Percentiles rank a stretch among this genome's conserved stretches.
Evolutionary conservation across 2,797 vertebrate species (phyloP).

Genomic region (Rhyacichthys aspro): DNA sequence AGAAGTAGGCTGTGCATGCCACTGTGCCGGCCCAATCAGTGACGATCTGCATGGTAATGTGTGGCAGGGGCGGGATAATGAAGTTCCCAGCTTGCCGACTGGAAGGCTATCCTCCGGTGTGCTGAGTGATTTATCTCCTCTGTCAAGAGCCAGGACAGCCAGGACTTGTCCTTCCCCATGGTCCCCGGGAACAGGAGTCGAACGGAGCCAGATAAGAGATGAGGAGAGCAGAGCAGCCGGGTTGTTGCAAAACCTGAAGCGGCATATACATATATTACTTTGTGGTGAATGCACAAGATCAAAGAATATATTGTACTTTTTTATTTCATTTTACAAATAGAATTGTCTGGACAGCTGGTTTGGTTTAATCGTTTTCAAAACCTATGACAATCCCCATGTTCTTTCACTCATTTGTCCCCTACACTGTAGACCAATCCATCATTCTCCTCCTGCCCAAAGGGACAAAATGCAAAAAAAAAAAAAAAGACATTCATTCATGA

Average conservation of each 20-base stretch:
- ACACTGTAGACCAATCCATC: slow-evolving; percentile 58
- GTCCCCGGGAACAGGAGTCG: slow-evolving; percentile 86
- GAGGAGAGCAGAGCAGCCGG: slow-evolving; percentile 57
- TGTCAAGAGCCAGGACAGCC: slow-evolving; percentile 98
- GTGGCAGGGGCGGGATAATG: slow-evolving; percentile 98
- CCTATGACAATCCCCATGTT: slow-evolving; percentile 31
- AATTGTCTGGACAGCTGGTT: neutral
- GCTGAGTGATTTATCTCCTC: slow-evolving; percentile 98
- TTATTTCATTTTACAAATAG: neutral
- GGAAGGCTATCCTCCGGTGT: slow-evolving; percentile 98
- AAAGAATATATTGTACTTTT: neutral
- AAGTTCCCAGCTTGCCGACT: slow-evolving; percentile 98
- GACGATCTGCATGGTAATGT: slow-evolving; percentile 96
- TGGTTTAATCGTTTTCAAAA: slow-evolving; percentile 16
- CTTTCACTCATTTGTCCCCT: slow-evolving; percentile 59
- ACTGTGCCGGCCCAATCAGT: slow-evolving; percentile 88
- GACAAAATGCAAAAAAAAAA: slow-evolving; percentile 54
- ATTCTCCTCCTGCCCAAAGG: slow-evolving; percentile 53
- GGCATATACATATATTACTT: slow-evolving; percentile 51
- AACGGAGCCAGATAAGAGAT: slow-evolving; percentile 80
- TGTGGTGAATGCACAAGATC: slow-evolving; percentile 31
- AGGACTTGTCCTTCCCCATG: slow-evolving; percentile 94
- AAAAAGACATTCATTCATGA: slow-evolving; percentile 54
- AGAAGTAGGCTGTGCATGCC: slow-evolving; percentile 91
- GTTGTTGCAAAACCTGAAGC: slow-evolving; percentile 69